phyloP scores from a whole-genome alignment of 2,113 vertebrate species.

The Nothoprocta perdicaria region DNA sequence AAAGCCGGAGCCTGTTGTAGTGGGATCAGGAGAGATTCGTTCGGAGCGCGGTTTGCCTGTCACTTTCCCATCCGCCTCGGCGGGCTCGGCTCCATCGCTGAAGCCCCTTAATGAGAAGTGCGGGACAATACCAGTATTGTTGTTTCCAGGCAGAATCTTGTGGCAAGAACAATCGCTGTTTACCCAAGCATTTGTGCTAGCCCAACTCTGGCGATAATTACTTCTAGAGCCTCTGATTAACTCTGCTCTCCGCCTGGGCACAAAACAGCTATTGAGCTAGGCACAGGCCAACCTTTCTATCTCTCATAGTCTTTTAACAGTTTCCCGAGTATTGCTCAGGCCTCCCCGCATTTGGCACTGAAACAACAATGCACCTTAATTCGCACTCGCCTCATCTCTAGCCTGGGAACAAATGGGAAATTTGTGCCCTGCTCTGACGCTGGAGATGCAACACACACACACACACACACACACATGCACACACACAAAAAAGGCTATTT shows the following conservation, averaged over 20 bases:
- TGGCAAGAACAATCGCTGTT: constrained; percentile 90
- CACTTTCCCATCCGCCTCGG: constrained; percentile 83
- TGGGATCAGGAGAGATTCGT: constrained; percentile 82
- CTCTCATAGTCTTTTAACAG: constrained; percentile 69
- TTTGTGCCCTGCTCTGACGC: constrained; percentile 1
- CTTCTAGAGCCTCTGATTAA: constrained; percentile 86
- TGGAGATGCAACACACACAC: constrained; percentile 13
- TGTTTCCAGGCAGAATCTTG: constrained; percentile 83
- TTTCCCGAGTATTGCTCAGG: constrained; percentile 64
- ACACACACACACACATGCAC: neutral
- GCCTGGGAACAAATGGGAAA: constrained; percentile 36
- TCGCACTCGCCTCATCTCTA: constrained; percentile 64
- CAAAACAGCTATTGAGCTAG: constrained; percentile 82
- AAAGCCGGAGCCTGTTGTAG: constrained; percentile 83
- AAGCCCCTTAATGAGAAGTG: constrained; percentile 88
- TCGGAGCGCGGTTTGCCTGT: constrained; percentile 81
- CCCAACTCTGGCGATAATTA: constrained; percentile 85
- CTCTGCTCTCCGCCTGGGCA: constrained; percentile 80
- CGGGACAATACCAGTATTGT: constrained; percentile 90
- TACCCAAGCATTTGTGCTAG: constrained; percentile 87
- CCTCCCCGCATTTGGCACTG: constrained; percentile 57
- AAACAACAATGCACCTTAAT: constrained; percentile 68
- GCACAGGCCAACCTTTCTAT: constrained; percentile 71
- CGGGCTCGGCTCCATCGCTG: constrained; percentile 72
- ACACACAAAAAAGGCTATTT: neutral